A percentile compares a stretch with the other conserved stretches of the same genome.
Evolutionary conservation across 2,113 vertebrate species (phyloP).

Genomic region (Haemorhous mexicanus): DNA sequence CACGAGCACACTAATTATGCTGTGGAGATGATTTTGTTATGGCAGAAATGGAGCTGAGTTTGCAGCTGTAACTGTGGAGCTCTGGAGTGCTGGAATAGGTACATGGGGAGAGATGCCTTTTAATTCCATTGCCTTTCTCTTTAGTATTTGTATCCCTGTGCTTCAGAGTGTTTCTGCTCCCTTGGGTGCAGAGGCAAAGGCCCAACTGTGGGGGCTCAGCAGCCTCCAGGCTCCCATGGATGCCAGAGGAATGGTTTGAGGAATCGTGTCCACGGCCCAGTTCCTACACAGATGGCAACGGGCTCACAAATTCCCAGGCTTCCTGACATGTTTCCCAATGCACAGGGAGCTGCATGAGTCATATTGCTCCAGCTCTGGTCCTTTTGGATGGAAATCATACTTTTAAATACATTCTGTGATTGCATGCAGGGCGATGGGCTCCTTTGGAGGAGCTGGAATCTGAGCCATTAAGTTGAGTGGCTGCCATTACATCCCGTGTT

Average conservation of each 20-base stretch:
- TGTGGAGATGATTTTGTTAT: constrained; percentile 46
- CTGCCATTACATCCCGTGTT: constrained; percentile 19
- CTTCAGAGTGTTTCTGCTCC: not conserved
- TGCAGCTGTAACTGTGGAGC: not conserved
- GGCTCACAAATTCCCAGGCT: not conserved
- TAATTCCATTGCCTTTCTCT: not conserved
- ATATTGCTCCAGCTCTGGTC: constrained; percentile 11
- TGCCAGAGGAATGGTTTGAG: not conserved
- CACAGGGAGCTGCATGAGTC: constrained; percentile 25
- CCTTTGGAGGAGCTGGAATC: constrained; percentile 21
- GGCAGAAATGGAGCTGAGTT: not conserved
- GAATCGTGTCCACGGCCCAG: not conserved
- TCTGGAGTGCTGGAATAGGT: not conserved
- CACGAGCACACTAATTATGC: constrained; percentile 13
- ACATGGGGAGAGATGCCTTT: constrained; percentile 9
- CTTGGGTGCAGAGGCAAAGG: not conserved
- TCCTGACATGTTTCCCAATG: not conserved
- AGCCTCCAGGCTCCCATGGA: not conserved
- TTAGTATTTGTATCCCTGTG: not conserved
- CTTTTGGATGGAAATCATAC: constrained; percentile 43
- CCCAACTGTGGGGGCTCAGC: not conserved
- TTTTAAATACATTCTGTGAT: constrained; percentile 53
- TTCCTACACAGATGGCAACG: not conserved
- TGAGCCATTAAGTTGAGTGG: constrained; percentile 34
- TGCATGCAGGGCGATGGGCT: not conserved